Percentiles rank a stretch among this genome's conserved stretches.
Conservation (phyloP, 2,797 vertebrate genomes). For the Cirrhinus molitorella region DNA sequence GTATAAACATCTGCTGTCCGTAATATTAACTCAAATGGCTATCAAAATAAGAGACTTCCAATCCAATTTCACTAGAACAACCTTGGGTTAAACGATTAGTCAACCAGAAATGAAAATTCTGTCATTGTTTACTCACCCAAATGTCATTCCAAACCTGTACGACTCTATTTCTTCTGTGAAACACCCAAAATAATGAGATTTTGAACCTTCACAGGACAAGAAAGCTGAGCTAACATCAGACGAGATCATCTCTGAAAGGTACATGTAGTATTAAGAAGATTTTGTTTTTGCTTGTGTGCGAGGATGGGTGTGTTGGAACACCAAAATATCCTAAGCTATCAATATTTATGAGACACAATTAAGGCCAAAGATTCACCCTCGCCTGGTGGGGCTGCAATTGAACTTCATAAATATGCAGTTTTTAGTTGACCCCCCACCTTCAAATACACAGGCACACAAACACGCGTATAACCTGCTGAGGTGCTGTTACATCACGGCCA, state of each 20-base stretch:
- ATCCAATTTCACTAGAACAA: neutral
- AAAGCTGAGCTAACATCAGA: neutral
- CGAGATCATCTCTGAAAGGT: neutral
- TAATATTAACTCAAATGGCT: neutral
- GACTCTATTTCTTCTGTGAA: neutral
- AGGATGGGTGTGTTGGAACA: constrained; percentile 14
- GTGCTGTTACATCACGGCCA: constrained; percentile 37
- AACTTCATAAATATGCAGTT: constrained; percentile 65
- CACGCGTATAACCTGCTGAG: constrained; percentile 35
- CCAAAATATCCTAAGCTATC: constrained; percentile 54
- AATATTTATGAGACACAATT: constrained; percentile 68
- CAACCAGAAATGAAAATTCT: neutral
- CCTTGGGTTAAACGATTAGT: neutral
- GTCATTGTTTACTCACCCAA: constrained; percentile 12
- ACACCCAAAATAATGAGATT: neutral
- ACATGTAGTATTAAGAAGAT: neutral
- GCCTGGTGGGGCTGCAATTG: constrained; percentile 58
- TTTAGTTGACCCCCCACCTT: constrained; percentile 48
- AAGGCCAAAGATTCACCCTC: constrained; percentile 57
- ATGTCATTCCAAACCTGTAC: neutral
- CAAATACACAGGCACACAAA: constrained; percentile 39
- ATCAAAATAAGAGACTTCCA: neutral
- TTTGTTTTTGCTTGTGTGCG: neutral
- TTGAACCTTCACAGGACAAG: neutral
- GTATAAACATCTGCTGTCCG: neutral